A percentile compares a stretch with the other conserved stretches of the same genome.
phyloP scores from a whole-genome alignment of 2,888 invertebrate genomes.

The Xanthia icteritia region DNA sequence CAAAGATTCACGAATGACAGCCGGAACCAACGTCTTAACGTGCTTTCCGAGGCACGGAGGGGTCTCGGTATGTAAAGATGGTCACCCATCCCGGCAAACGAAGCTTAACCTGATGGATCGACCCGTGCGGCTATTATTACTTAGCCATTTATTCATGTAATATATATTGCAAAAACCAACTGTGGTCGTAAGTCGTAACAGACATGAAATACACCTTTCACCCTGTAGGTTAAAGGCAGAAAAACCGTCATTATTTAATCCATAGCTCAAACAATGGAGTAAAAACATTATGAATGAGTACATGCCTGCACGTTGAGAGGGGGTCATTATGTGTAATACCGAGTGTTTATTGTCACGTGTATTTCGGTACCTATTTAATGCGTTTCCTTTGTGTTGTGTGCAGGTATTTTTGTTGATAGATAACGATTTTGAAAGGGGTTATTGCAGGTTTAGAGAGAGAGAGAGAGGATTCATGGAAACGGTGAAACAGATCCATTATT shows the following conservation, averaged over 20 bases:
- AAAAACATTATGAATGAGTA: constrained; percentile 64
- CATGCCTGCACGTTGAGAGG: constrained; percentile 60
- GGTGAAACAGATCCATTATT: not conserved
- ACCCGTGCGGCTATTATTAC: too few relatives aligned
- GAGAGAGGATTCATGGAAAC: too few relatives aligned
- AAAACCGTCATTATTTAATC: constrained; percentile 46
- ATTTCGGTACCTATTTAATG: constrained; percentile 12
- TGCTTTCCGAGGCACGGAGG: too few relatives aligned
- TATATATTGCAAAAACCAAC: constrained; percentile 18
- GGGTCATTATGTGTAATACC: constrained; percentile 48
- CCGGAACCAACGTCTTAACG: too few relatives aligned
- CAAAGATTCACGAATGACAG: too few relatives aligned
- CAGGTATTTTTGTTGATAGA: constrained; percentile 16
- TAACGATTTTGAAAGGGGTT: not conserved
- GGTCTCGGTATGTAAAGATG: too few relatives aligned
- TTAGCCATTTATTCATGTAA: not conserved
- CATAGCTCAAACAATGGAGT: constrained; percentile 56
- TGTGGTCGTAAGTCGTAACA: not conserved
- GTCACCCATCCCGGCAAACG: too few relatives aligned
- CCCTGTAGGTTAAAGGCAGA: constrained; percentile 44
- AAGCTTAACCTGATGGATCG: too few relatives aligned
- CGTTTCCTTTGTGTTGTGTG: constrained; percentile 46
- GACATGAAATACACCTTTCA: constrained; percentile 16
- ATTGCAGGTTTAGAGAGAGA: not conserved
- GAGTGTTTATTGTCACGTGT: constrained; percentile 30